Base-by-base conservation (phyloP, 2,797 vertebrate species). In the Luscinia luscinia region DNA sequence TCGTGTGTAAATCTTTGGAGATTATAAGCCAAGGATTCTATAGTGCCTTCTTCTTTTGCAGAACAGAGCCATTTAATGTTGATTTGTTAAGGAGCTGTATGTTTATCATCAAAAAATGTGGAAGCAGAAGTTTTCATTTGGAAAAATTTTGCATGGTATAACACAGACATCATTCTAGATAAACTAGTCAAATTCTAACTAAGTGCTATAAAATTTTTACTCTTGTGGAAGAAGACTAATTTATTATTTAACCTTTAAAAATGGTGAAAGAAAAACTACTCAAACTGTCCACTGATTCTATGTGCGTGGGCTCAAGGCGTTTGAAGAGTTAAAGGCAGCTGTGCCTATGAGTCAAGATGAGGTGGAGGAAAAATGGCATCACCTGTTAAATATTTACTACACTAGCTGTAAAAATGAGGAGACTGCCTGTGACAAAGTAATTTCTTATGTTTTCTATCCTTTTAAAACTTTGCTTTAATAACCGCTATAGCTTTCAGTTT, bases 141-240 rank as follows among this genome's bases (percentile, higher is more conserved):
- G 38, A 46, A 36, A 80, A 52, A 36, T 24, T 87, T 72, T 77
- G 15, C 28, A 7, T 52, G 12, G 12, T 85, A 9, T 59, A 64
- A 68, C 20, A 41, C 26, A 52, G 45, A 17, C 30, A 6, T 27
- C 5, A 19, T 58, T 91, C 45, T 79, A 26, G 20, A 72, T 91
- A 78, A 89, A 75, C 21, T 32, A n/a, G 14, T 76, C 14, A 11
- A 12, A 15, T 83, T 73, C 28, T 61, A 61, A 67, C 28, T 63
- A 70, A 52, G 15, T 13, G 4, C 41, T 80, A 6, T 59, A 38
- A 74, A 79, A 24, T 43, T 28, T 7, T 70, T 77, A 6, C 7
- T 57, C 6, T 66, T 0, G 0, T 11, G 3, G 68, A 49, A 58
- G 34, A 62, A 12, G 12, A 36, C 27, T 64, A 14, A 22, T 46